Base-by-base conservation (phyloP, 2,113 vertebrate genomes). In the Phaethon lepturus region DNA sequence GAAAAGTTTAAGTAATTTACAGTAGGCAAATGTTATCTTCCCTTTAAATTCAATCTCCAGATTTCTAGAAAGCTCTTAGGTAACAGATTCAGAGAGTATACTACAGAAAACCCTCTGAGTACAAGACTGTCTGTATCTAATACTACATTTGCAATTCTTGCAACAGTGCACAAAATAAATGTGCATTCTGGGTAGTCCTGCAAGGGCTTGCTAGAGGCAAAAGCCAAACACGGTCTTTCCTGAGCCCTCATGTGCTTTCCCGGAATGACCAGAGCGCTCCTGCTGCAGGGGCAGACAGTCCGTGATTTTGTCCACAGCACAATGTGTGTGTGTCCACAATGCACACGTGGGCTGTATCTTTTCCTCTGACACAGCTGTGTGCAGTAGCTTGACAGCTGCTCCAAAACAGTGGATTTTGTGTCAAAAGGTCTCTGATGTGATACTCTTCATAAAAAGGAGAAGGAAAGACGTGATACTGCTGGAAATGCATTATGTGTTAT, bases 301-400 rank as follows among this genome's bases (percentile, higher is more conserved):
- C n/a, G 25, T 25, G 22, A 33, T 45, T 71, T 40, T 33, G 13
- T 9, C n/a, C 23, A 2, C 9, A 26, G 49, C 33, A 23, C 23
- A 5, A 29, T 0, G 1, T 12, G 3, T 10, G 10, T 25, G 9
- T 1, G 2, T 31, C 29, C 17, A 7, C 6, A 1, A 3, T 3
- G 7, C 11, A 40, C 18, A 2, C 0, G 2, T 18, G 33, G 29
- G 16, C 17, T 38, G n/a, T 12, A 25, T 15, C 26, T 40, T 8
- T 52, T 40, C 17, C 4, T 38, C 20, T 35, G 45, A 14, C 17
- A 29, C 2, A 38, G 22, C 10, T 5, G 2, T 9, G 8, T 26
- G 29, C 11, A 11, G 38, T 10, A 71, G 17, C 38, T 52, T 59
- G 52, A 11, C 9, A 47, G 25, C 12, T 10, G 16, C 26, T 55